phyloP scores from a whole-genome alignment of 2,113 vertebrate genomes.

The Hyperoodon ampullatus region DNA sequence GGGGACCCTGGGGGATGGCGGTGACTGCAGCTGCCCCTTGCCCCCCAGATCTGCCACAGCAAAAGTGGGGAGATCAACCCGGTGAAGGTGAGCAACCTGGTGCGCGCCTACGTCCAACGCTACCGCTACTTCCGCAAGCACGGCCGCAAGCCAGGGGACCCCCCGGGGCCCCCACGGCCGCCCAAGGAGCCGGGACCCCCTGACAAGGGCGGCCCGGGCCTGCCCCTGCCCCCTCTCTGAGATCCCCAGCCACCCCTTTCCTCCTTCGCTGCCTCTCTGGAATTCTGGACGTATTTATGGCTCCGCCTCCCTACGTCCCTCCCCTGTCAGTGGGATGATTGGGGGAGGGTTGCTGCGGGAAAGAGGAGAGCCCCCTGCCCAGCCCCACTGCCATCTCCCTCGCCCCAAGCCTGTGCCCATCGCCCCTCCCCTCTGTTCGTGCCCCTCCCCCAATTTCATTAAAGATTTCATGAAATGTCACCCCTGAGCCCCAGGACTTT shows the following conservation, averaged over 20 bases:
- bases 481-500: not conserved
- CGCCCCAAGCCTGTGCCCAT: not conserved
- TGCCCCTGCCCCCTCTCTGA: slow-evolving; percentile 84
- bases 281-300: slow-evolving; percentile 80
- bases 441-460: slow-evolving; percentile 66
- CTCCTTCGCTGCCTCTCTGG: not conserved
- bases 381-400: not conserved
- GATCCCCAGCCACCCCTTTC: not conserved
- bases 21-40: not conserved
- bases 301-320: slow-evolving; percentile 41
- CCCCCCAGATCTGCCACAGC: slow-evolving; percentile 94
- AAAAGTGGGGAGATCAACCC: slow-evolving; percentile 96
- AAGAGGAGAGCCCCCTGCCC: slow-evolving; percentile 61
- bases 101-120: slow-evolving; percentile 94
- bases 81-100: slow-evolving; percentile 94
- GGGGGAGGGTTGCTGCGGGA: slow-evolving; percentile 51
- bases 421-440: slow-evolving; percentile 1
- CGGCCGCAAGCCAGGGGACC: slow-evolving; percentile 92
- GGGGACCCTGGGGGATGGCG: not conserved
- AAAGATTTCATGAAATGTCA: slow-evolving; percentile 78
- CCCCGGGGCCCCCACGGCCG: slow-evolving; percentile 80
- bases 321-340: slow-evolving; percentile 26
- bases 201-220: slow-evolving; percentile 77
- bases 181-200: slow-evolving; percentile 80
- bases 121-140: slow-evolving; percentile 97